These are phyloP conservation scores for Coenobita brevimanus DNA, from an alignment of 1,140 invertebrate genomes.

Conservation along the genomic window DNA sequence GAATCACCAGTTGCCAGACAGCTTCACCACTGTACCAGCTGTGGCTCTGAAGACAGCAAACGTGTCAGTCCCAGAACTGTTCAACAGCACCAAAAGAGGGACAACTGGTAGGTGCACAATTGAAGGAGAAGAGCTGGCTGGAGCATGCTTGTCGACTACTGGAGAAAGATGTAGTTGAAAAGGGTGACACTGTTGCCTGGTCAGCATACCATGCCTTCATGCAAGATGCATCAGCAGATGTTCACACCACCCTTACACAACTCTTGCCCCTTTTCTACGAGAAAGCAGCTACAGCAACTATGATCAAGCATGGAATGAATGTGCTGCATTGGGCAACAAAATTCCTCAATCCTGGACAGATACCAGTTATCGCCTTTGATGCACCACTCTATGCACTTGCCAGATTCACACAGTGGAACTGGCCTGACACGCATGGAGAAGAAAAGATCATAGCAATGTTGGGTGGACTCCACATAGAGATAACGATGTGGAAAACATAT, in stretches of 20 bases:
- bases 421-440: constrained; percentile 11
- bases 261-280: constrained; percentile 21
- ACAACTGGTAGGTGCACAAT: too few species aligned
- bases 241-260: not conserved
- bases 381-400: not conserved
- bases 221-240: not conserved
- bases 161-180: constrained; percentile 1
- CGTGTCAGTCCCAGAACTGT: not conserved
- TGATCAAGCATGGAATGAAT: constrained; percentile 28
- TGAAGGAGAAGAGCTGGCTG: constrained; percentile 4
- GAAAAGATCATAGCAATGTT: constrained; percentile 6
- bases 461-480: constrained; percentile 21
- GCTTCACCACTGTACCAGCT: constrained; percentile 9
- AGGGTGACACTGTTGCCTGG: constrained; percentile 29
- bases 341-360: constrained; percentile 14
- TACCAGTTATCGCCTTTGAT: not conserved
- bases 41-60: not conserved
- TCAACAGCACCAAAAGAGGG: not conserved
- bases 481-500: constrained; percentile 17
- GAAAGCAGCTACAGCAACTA: constrained; percentile 1
- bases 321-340: not conserved
- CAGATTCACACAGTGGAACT: constrained; percentile 1
- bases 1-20: constrained; percentile 7
- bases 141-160: not conserved
- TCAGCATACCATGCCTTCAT: constrained; percentile 9